Evolutionary conservation across 2,888 invertebrate genomes (phyloP).

Genomic region (Synergus laeviventris): DNA sequence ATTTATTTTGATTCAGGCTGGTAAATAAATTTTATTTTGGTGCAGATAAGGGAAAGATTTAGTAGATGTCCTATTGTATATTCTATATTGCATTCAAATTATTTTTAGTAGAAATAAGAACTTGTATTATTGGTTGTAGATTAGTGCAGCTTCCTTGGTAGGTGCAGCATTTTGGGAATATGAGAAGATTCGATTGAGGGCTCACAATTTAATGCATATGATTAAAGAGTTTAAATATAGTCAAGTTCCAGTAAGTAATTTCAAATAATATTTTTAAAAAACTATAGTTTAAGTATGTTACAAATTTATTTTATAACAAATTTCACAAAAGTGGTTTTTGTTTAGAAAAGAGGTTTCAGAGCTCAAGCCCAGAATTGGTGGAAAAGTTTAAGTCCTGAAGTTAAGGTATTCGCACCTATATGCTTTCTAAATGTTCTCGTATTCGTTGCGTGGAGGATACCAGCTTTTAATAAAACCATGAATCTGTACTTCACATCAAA

Average conservation of each 20-base stretch:
- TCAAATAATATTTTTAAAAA: conserved; percentile 27
- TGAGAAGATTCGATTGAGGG: conserved; percentile 79
- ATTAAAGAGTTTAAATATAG: conserved; percentile 55
- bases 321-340: not conserved
- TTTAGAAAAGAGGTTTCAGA: conserved; percentile 67
- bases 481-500: conserved; percentile 90
- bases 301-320: conserved; percentile 42
- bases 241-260: conserved; percentile 57
- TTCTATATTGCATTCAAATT: not conserved
- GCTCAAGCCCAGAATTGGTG: conserved; percentile 80
- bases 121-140: conserved; percentile 76
- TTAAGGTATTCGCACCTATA: conserved; percentile 88
- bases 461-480: conserved; percentile 84
- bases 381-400: conserved; percentile 84
- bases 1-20: conserved; percentile 44
- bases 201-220: conserved; percentile 60
- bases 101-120: conserved; percentile 5
- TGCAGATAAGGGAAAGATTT: too few relatives aligned
- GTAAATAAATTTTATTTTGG: conserved; percentile 28
- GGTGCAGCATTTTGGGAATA: conserved; percentile 93
- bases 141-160: conserved; percentile 83
- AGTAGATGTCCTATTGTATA: too few relatives aligned
- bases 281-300: conserved; percentile 25
- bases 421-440: conserved; percentile 87
- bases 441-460: conserved; percentile 89